Evolutionary conservation across 2,888 invertebrate genomes (phyloP), one percentile per base, ranked within the genome.

Genomic region (Metellina segmentata): DNA sequence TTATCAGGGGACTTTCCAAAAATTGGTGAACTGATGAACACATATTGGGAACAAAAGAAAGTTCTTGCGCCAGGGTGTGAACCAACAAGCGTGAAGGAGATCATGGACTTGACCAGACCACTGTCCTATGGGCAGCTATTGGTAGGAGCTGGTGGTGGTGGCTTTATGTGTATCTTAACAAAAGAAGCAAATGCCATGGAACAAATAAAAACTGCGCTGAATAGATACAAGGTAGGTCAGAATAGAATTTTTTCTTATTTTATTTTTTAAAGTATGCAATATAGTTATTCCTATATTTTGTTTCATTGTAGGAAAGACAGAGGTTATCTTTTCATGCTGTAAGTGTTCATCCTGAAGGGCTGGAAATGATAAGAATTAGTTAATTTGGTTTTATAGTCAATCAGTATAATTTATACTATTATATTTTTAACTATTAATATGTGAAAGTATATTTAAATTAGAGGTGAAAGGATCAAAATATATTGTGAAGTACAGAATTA

Each of bases 51-150:
- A 88, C 94, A 94, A 94, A 95, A 95, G 94, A 95, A 95, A 91
- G 92, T 94, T 7, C 94, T 95, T 94, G 95, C 95, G 0, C 95
- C 95, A 0, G 95, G 95, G 6, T 95, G 95, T 94, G 95, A 95
- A 93, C 95, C 95, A 0, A 93, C 93, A n/a, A 93, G 94, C 20
- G 94, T 95, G 7, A 94, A 94, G 9, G 93, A 79, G 7, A 85
- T 94, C 9, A 89, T 94, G 81, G 81, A 85, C 13, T 74, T 79
- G 4, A 61, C 93, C 8, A 85, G 85, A 49, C 91, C 93, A 0
- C 70, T 85, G 6, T 81, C 87, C 70, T 81, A 92, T 70, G 93
- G 93, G 7, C 91, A 93, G 34, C 78, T 91, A 20, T 78, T 93
- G 6, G 93, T 93, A 7, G 94, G 94, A 11, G 94, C 94, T 13